Base-by-base conservation (phyloP, 1,140 invertebrate genomes). In the Zaprionus tsacasi region DNA sequence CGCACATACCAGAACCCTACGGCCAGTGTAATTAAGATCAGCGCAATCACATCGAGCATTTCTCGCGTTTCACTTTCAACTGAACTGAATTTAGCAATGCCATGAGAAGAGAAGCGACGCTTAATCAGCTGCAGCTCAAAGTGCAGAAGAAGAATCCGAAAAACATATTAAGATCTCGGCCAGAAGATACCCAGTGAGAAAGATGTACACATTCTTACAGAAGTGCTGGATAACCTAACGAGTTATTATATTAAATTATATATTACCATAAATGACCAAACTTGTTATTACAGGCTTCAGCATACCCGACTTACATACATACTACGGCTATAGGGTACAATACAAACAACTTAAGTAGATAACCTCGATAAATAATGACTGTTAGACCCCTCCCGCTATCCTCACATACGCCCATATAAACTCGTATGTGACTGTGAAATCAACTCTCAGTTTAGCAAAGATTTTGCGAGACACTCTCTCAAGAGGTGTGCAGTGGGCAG, bases 31-130 rank as follows among this genome's bases (percentile, higher is more conserved):
- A 85, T 69, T 13, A 88, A 55, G 2, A 85, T 12, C 8, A 89
- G 36, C 6, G 85, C 81, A 27, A 88, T 50, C 33, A 89, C 61
- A 36, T 88, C 85, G 63, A 81, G 55, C 83, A 88, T 88, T 68
- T 60, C n/a, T 13, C 27, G 36, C 45, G 52, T 66, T 67, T 82
- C 60, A 60, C 72, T 80, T 78, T 66, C 59, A 58, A 87, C 80
- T 82, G 73, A 65, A 43, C 30, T 36, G 38, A 25, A 8, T 43
- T 27, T 54, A 57, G 54, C 13, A 6, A 45, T 4, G 40, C n/a
- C n/a, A 15, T 17, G 15, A 8, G 12, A 45, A 64, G 15, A 8
- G 12, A 45, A 64, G 8, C 54, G 40, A 8, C 10, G 35, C 45
- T 21, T 64, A 81, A 81, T 78, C 79, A 74, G 60, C 64, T 66